Percentiles rank a stretch among this genome's conserved stretches.
Conservation (phyloP, 2,113 vertebrate species). For the Harpagus bidentatus region DNA sequence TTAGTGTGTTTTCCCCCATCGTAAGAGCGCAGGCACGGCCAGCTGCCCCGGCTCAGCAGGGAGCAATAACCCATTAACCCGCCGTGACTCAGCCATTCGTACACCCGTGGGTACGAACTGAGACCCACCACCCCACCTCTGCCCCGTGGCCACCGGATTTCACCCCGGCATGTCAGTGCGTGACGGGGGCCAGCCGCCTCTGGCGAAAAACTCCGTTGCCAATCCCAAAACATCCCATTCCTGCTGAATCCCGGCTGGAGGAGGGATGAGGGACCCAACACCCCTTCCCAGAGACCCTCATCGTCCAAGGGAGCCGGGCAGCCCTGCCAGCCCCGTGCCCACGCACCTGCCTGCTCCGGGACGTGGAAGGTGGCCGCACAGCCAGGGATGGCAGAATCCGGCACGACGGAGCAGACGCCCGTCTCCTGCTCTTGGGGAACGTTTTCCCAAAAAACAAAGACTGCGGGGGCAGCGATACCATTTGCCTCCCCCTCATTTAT, state of each 20-base stretch:
- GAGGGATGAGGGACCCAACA: background rate
- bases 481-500: background rate
- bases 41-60: background rate
- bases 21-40: rapidly evolving
- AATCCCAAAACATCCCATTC: background rate
- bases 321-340: background rate
- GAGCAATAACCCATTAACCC: background rate
- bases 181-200: rapidly evolving
- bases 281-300: background rate
- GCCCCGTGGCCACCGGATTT: rapidly evolving
- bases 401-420: rapidly evolving
- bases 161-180: rapidly evolving
- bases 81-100: background rate
- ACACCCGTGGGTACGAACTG: rapidly evolving
- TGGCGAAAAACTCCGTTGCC: background rate
- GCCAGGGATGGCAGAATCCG: background rate
- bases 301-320: background rate
- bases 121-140: background rate
- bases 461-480: background rate
- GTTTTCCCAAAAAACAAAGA: background rate
- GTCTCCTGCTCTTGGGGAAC: background rate
- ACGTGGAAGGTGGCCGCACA: background rate
- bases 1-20: rapidly evolving
- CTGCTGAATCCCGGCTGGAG: rapidly evolving
- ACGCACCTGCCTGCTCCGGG: background rate